Conservation (phyloP, 2,113 vertebrate species). For the Urocitellus parryii region DNA sequence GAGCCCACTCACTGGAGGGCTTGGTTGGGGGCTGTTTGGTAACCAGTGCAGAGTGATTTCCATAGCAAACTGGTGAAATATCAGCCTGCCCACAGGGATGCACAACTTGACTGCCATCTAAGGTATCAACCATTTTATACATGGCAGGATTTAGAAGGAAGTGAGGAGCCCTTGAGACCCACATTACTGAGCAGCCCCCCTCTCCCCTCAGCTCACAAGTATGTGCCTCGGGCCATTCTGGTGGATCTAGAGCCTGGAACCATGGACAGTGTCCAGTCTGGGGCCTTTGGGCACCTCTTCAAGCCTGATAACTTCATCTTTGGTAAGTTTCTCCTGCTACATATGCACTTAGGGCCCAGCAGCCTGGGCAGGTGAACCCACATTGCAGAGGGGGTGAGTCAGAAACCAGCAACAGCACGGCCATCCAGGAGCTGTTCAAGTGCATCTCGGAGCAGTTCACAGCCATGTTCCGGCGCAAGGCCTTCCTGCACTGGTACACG, state of each 20-base stretch:
- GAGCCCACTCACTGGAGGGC: background rate
- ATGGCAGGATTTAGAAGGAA: too few species aligned
- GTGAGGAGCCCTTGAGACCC: background rate
- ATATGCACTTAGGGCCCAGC: background rate
- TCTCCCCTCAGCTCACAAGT: conserved; percentile 91
- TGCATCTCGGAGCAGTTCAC: conserved; percentile 98
- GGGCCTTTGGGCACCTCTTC: conserved; percentile 93
- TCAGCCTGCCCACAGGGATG: background rate
- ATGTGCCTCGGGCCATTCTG: conserved; percentile 95
- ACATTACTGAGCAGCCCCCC: background rate
- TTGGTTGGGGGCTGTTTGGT: background rate
- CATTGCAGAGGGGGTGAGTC: too few species aligned
- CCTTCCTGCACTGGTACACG: conserved; percentile 94
- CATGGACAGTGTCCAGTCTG: conserved; percentile 96
- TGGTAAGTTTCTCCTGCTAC: conserved; percentile 82
- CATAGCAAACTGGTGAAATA: background rate
- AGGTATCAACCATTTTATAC: background rate
- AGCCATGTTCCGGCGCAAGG: conserved; percentile 97
- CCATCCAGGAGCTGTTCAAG: conserved; percentile 98
- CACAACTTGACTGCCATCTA: background rate
- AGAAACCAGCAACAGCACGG: conserved; percentile 92
- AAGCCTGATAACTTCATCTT: conserved; percentile 95
- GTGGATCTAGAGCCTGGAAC: conserved; percentile 98
- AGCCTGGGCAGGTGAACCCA: background rate
- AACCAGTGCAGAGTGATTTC: background rate